These are phyloP conservation scores for Axis porcinus DNA, from an alignment of 2,113 vertebrate species.

Conservation along the genomic window DNA sequence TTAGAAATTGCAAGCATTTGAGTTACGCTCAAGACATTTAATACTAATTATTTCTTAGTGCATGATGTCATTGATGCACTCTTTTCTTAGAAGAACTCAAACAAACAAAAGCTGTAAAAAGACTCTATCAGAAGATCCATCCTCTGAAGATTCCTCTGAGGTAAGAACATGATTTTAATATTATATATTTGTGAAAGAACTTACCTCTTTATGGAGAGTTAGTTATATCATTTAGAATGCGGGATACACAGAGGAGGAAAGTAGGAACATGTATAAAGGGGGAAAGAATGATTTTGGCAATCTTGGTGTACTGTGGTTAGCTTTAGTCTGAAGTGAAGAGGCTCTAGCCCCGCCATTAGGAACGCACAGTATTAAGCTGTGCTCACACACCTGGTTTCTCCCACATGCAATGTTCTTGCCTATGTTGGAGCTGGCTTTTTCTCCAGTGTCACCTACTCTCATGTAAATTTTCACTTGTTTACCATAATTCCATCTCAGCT, in stretches of 20 bases:
- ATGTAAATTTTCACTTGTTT: constrained; percentile 8
- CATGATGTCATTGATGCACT: neutral
- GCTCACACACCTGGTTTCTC: neutral
- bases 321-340: neutral
- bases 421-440: neutral
- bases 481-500: neutral
- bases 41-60: neutral
- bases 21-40: neutral
- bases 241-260: neutral
- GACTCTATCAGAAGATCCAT: neutral
- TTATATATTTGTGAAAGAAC: neutral
- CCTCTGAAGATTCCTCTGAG: neutral
- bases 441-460: neutral
- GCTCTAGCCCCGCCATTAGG: neutral
- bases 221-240: neutral
- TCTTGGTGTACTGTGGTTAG: neutral
- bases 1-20: neutral
- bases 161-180: neutral
- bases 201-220: neutral
- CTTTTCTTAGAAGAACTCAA: neutral
- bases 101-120: neutral
- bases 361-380: neutral
- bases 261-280: neutral
- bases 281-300: neutral
- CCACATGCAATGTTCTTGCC: neutral